Base-by-base conservation (phyloP, 2,888 invertebrate genomes). In the Papilio protenor region DNA sequence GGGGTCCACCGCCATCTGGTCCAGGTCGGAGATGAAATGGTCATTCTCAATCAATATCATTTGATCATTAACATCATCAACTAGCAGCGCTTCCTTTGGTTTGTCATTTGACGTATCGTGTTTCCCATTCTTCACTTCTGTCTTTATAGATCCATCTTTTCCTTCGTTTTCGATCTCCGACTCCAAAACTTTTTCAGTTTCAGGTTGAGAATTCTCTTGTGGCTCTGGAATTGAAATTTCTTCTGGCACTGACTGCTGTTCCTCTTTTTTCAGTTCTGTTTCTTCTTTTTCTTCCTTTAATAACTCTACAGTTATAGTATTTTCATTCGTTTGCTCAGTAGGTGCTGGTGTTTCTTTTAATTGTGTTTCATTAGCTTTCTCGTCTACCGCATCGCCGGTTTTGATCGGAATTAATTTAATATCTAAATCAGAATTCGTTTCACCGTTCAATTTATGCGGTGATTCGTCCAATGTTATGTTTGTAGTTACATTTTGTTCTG, bases 11-110 rank as follows among this genome's bases (percentile, higher is more conserved):
- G 92, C 92, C 76, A 95, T 95, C 81, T 94, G 95, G 77, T 95
- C 96, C 18, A 95, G 87, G 74, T 96, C 96, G 0, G 95, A 91
- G 78, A 96, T 92, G 40, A 96, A 93, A 82, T 92, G 91, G 75
- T 96, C 95, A 80, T 87, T 89, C 79, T 95, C 95, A 55, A 91
- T 95, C 81, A 89, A 86, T 64, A 93, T 88, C 55, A 91, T 87
- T 77, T 87, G 90, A 80, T 94, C 93, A 72, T 59, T 87, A 0
- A 87, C 83, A 76, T 94, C 94, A 18, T 94, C 94, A 6, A 83
- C 83, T 47, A 83, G 82, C 33, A 79, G 73, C 49, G 79, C 21
- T 71, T 94, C 93, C 83, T 92, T 94, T 57, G 87, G 85, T 83
- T 91, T 93, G 8, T 94, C 93, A 61, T 83, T 82, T 47, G 79